Evolutionary conservation across 2,797 vertebrate species (phyloP).

Genomic region (Acrossocheilus wenchowensis): DNA sequence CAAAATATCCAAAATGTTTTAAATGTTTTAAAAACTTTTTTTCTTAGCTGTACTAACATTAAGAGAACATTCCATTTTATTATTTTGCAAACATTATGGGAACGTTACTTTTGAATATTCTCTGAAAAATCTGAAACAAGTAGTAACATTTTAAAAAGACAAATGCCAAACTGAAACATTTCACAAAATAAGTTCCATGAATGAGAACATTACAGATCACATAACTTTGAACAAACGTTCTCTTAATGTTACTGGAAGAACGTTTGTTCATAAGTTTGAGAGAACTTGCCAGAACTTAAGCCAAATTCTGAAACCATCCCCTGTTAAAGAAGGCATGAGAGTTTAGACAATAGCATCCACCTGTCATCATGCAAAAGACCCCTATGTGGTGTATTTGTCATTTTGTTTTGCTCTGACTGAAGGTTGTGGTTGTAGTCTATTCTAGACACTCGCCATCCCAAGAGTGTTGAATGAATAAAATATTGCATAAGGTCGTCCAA

Average conservation of each 20-base stretch:
- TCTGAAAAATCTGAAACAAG: background rate
- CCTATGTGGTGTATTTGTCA: background rate
- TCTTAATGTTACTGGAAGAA: background rate
- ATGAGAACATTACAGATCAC: background rate
- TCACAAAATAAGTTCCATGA: background rate
- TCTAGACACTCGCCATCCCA: background rate
- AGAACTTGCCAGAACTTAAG: no score
- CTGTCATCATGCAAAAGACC: background rate
- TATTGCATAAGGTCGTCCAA: background rate
- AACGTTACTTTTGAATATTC: background rate
- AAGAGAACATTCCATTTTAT: background rate
- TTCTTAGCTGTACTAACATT: no score
- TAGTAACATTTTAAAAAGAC: background rate
- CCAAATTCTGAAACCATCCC: no score
- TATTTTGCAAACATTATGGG: background rate
- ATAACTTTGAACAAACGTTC: background rate
- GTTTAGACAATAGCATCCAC: background rate
- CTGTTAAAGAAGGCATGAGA: no score
- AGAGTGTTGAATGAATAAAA: background rate
- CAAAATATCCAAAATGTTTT: no score
- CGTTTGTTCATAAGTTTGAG: background rate
- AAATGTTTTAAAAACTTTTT: no score
- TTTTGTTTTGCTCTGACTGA: background rate
- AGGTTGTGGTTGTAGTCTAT: background rate
- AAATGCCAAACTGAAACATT: background rate